Percentiles rank a stretch among this genome's conserved stretches.
Conservation (phyloP, 2,113 vertebrate genomes). For the Motacilla alba region DNA sequence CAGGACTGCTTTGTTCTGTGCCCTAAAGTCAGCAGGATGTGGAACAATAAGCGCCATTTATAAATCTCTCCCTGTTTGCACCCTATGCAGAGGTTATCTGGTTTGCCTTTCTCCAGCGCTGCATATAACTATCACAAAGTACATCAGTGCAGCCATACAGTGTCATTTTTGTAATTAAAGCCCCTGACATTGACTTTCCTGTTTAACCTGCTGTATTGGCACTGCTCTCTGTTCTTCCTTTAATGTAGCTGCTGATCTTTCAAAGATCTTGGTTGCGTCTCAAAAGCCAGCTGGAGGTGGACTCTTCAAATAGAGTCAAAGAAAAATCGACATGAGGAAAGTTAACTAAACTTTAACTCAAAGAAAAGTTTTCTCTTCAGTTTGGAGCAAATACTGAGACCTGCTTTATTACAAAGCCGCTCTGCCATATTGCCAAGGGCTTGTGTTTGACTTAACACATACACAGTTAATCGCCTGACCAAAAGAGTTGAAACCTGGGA, state of each 20-base stretch:
- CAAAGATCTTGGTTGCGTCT: slow-evolving; percentile 55
- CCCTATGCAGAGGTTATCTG: neutral
- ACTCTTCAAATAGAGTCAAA: slow-evolving; percentile 49
- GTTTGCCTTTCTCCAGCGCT: neutral
- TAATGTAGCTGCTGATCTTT: slow-evolving; percentile 49
- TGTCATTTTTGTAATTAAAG: slow-evolving; percentile 51
- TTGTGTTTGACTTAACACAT: slow-evolving; percentile 5
- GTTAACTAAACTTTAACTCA: slow-evolving; percentile 56
- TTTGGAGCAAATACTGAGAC: slow-evolving; percentile 55
- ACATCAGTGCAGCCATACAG: neutral
- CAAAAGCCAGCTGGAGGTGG: slow-evolving; percentile 45
- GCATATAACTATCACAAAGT: neutral
- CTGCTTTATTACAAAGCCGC: slow-evolving; percentile 30
- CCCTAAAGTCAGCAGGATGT: neutral
- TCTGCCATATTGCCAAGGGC: slow-evolving; percentile 34
- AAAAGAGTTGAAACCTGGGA: neutral
- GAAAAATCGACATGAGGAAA: neutral
- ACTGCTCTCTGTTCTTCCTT: slow-evolving; percentile 37
- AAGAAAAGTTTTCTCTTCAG: slow-evolving; percentile 46
- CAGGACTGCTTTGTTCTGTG: neutral
- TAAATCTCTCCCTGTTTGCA: neutral
- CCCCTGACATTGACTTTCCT: neutral
- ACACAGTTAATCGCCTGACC: neutral
- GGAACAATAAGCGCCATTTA: neutral
- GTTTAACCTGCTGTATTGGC: slow-evolving; percentile 36